Base-by-base conservation (phyloP, 2,113 vertebrate genomes). In the Tauraco erythrolophus region DNA sequence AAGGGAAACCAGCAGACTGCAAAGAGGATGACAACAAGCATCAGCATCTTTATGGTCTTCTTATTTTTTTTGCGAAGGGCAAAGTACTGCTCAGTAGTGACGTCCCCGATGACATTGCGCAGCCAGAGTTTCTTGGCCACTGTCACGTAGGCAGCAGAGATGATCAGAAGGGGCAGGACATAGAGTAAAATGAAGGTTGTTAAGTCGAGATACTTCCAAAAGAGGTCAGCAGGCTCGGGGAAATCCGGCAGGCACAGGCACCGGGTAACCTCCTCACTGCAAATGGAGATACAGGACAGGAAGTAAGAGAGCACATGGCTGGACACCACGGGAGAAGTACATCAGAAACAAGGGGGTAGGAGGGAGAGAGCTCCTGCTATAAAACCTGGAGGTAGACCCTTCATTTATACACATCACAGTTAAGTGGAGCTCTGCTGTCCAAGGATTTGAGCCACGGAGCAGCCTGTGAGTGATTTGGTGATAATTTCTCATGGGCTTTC, bases 1-100 rank as follows among this genome's bases (percentile, higher is more conserved):
- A 99, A 98, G 11, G 99, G 99, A 92, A 99, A 99, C 99, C 99
- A 99, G 97, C 99, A 99, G 75, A 99, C 97, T 0, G 99, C 99
- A 0, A 99, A 99, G 62, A 99, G 99, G 27, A 98, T 95, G 5
- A 99, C 99, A 43, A 99, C 99, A n/a, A 99, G 95, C 95, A 99
- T 98, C 97, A 99, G 93, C 99, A 99, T 99, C 96, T 99, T 99
- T 82, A 99, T 97, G 24, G 99, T 99, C 71, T 98, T 98, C 91
- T 98, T 98, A 30, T 99, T 99, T 95, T 99, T 99, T 21, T 89
- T 98, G 30, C 98, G 98, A 57, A 99, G 99, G 33, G 98, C 96
- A 2, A 99, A 98, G 79, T 99, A 99, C 95, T 99, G 99, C 92
- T 99, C 98, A 0, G 98, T 98, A 19, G 99, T 99, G 75, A 99